Evolutionary conservation across 2,797 vertebrate species (phyloP).

Genomic region (Phalanger gymnotis): DNA sequence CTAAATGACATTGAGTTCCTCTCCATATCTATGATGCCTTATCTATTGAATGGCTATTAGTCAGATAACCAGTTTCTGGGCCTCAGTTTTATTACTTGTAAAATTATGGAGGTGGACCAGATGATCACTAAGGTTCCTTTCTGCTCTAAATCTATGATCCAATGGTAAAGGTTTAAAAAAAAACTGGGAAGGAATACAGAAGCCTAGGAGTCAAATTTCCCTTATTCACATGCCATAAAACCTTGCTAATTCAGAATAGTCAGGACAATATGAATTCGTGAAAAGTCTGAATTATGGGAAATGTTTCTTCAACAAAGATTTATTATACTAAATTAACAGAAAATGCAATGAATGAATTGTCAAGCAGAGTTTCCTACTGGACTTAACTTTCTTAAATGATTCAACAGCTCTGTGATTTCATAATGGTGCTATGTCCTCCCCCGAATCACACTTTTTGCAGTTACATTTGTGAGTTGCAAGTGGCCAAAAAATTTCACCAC

Average conservation of each 20-base stretch:
- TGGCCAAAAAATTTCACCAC: neutral
- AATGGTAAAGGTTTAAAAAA: neutral
- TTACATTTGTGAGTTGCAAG: neutral
- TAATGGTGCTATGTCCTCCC: neutral
- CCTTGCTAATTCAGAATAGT: neutral
- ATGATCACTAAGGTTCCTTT: neutral
- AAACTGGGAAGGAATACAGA: neutral
- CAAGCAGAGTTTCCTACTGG: neutral
- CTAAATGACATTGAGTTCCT: neutral
- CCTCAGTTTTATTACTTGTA: neutral
- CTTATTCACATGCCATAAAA: slow-evolving; percentile 17
- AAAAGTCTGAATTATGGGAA: neutral
- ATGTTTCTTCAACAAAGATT: neutral
- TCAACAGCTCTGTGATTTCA: neutral
- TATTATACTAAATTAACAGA: neutral
- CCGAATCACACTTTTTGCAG: neutral
- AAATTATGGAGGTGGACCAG: neutral
- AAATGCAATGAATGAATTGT: neutral
- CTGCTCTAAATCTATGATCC: neutral
- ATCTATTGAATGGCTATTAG: neutral
- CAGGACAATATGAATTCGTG: neutral
- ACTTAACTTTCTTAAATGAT: neutral
- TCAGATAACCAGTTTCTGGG: neutral
- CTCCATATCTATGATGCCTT: neutral
- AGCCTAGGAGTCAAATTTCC: neutral